Base-by-base conservation (phyloP, 2,797 vertebrate genomes). In the Podargus strigoides region DNA sequence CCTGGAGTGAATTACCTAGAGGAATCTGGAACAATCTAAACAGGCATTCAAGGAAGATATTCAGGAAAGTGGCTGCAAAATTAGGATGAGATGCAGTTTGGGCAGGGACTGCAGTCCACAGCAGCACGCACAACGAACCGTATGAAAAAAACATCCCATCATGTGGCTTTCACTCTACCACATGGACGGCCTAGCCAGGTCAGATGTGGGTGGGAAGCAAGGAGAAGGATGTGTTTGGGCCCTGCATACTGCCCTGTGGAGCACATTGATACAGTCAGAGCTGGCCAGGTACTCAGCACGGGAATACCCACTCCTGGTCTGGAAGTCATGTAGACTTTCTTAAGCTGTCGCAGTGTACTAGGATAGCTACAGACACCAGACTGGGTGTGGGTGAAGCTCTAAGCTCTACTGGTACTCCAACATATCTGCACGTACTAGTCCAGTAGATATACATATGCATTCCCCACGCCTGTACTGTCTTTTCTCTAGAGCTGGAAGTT, bases 391-490 rank as follows among this genome's bases (percentile, higher is more conserved):
- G 3, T 9, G 5, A 32, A 74, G 14, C 24, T 63, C 55, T 0
- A 0, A 63, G 63, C 12, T 53, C 21, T 81, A 5, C 41, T 36
- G 32, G 22, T 3, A 0, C 41, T 52, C 37, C 26, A 41, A 1
- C 28, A 7, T 0, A 2, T 12, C 59, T 46, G 6, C 0, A 0
- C 12, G 44, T 20, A 0, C 28, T 8, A 5, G 8, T 12, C 20
- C 63, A 52, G 44, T 7, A 80, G 6, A 22, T 4, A 30, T 2
- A 23, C 37, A 10, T 8, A 1, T 2, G 7, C 11, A 3, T 56
- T 62, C 16, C 59, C 11, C 12, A 8, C 0, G 1, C 7, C 36
- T 64, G 26, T 22, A 21, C 53, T 55, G 20, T 37, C 12, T 27
- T 69, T 66, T 32, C 42, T 76, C 46, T 18, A 72, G 23, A 12